A percentile compares a stretch with the other conserved stretches of the same genome.
Conservation (phyloP, 2,888 invertebrate genomes). For the Cryptocephalus moraei region DNA sequence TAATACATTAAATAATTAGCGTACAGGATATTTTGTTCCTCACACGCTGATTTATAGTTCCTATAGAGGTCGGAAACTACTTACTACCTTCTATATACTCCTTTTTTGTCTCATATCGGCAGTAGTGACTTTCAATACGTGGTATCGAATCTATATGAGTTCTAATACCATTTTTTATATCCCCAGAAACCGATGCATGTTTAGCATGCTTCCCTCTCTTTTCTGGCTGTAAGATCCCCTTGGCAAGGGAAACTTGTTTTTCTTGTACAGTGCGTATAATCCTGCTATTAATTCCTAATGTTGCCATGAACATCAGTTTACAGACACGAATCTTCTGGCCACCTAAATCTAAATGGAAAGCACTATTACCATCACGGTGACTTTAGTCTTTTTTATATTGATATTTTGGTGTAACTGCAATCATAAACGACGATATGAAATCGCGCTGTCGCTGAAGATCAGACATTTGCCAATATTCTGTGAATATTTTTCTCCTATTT, state of each 20-base stretch:
- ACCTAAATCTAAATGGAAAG: slow-evolving; percentile 1
- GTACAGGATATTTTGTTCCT: background rate
- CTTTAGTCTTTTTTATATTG: slow-evolving; percentile 1
- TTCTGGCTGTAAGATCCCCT: background rate
- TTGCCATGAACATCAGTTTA: slow-evolving; percentile 1
- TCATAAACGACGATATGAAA: slow-evolving; percentile 1
- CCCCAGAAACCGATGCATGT: background rate
- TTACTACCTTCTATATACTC: background rate
- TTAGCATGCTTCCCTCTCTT: slow-evolving; percentile 1
- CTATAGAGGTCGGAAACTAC: background rate
- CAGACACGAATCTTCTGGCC: background rate
- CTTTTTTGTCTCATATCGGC: background rate
- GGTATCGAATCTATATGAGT: background rate
- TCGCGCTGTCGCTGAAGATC: slow-evolving; percentile 1
- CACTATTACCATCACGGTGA: background rate
- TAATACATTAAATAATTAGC: slow-evolving; percentile 1
- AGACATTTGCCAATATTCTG: slow-evolving; percentile 1
- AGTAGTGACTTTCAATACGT: slow-evolving; percentile 1
- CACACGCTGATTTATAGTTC: background rate
- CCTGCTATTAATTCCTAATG: background rate
- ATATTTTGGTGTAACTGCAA: slow-evolving; percentile 1
- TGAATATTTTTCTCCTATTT: slow-evolving; percentile 1
- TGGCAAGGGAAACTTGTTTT: background rate
- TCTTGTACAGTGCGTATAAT: background rate
- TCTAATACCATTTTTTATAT: background rate